These are phyloP conservation scores for Aplysina aerophoba DNA, from an alignment of 37 sponge, comb jelly and placozoan genomes.

Conservation along the genomic window DNA sequence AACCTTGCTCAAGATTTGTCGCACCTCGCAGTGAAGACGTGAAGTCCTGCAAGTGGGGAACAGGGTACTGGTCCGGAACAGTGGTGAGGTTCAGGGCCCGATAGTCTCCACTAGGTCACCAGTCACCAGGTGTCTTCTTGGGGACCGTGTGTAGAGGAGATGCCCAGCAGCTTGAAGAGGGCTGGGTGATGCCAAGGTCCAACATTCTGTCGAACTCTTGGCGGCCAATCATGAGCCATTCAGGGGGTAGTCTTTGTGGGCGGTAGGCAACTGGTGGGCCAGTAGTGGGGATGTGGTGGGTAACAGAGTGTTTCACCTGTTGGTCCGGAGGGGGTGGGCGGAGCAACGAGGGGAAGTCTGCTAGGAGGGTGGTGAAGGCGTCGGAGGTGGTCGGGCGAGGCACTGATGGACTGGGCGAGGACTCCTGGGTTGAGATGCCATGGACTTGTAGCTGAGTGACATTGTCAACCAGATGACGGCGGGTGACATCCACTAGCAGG, in stretches of 20 bases:
- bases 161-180: slow-evolving; percentile 45
- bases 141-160: slow-evolving; percentile 65
- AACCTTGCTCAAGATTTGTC: slow-evolving; percentile 63
- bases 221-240: no score
- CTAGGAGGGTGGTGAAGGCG: neutral
- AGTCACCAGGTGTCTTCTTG: slow-evolving; percentile 62
- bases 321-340: neutral
- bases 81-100: slow-evolving; percentile 64
- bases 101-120: slow-evolving; percentile 82
- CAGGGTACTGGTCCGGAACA: slow-evolving; percentile 62
- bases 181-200: slow-evolving; percentile 41
- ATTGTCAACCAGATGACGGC: slow-evolving; percentile 19
- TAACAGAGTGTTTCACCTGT: neutral
- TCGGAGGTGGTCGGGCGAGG: neutral
- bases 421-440: neutral
- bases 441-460: slow-evolving; percentile 33
- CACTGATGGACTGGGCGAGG: neutral
- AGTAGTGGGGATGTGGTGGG: slow-evolving; percentile 48
- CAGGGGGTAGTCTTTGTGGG: slow-evolving; percentile 47
- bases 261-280: slow-evolving; percentile 57
- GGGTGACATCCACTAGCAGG: slow-evolving; percentile 47
- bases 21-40: slow-evolving; percentile 45
- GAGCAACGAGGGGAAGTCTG: slow-evolving; percentile 15
- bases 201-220: slow-evolving; percentile 51
- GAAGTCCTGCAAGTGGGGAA: slow-evolving; percentile 75